phyloP scores from a whole-genome alignment of 1,140 invertebrate genomes.

The Cherax destructor region DNA sequence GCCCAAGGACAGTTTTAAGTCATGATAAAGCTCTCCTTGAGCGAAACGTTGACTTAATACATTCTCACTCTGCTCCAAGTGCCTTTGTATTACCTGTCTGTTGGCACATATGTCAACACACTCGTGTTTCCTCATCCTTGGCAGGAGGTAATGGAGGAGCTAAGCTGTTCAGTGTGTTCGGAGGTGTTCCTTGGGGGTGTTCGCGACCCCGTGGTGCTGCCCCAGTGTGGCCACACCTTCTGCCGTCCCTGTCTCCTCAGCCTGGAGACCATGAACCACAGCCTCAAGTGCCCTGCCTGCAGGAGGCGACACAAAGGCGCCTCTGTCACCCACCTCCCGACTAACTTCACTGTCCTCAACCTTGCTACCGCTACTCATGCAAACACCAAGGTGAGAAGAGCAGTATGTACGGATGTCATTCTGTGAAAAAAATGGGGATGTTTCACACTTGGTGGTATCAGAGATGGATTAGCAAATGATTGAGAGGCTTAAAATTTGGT shows the following conservation, averaged over 20 bases:
- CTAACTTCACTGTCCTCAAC: constrained; percentile 34
- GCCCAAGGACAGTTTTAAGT: too few relatives aligned
- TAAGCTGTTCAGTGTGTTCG: constrained; percentile 35
- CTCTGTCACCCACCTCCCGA: constrained; percentile 6
- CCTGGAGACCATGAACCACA: neutral
- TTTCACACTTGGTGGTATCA: too few relatives aligned
- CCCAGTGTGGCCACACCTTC: constrained; percentile 54
- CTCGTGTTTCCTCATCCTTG: too few relatives aligned
- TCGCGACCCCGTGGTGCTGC: constrained; percentile 25
- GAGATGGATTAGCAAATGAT: too few relatives aligned
- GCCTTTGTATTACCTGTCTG: too few relatives aligned
- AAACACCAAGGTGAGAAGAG: neutral
- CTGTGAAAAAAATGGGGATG: too few relatives aligned
- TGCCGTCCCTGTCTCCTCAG: constrained; percentile 39
- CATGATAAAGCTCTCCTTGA: too few relatives aligned
- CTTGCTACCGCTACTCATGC: neutral
- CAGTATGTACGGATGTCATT: too few relatives aligned
- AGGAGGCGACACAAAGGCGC: constrained; percentile 26
- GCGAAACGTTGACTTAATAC: too few relatives aligned
- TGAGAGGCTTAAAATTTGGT: too few relatives aligned
- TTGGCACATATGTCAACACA: too few relatives aligned
- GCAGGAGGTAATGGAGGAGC: constrained; percentile 8
- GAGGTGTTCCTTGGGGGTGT: neutral
- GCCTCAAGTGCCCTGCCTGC: constrained; percentile 41
- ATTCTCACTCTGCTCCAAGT: too few relatives aligned